Percentiles rank a stretch among this genome's conserved stretches.
Conservation (phyloP, 23 tunicate species). For the Corella eumyota region DNA sequence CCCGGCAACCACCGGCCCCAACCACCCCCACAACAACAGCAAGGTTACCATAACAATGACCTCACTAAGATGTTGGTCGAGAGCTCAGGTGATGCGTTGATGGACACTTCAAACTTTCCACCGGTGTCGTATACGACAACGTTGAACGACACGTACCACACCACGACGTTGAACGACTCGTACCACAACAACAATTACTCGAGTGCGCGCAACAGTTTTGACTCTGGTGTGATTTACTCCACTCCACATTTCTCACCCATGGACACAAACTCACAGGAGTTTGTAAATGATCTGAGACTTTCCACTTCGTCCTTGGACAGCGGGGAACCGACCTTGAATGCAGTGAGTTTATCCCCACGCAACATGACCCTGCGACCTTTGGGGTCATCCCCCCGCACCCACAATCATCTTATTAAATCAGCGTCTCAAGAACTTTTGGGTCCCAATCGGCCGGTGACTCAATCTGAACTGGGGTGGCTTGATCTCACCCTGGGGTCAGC, state of each 20-base stretch:
- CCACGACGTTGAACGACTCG: background rate
- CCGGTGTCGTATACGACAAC: conserved; percentile 24
- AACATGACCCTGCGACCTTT: conserved; percentile 1
- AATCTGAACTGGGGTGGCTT: conserved; percentile 49
- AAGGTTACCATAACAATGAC: conserved; percentile 13
- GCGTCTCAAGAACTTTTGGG: conserved; percentile 68
- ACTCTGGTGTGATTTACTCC: conserved; percentile 52
- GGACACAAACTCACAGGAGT: conserved; percentile 59
- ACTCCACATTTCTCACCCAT: conserved; percentile 68
- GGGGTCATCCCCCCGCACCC: conserved; percentile 24
- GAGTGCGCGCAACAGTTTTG: conserved; percentile 53
- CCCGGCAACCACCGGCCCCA: no score
- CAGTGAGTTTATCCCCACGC: conserved; percentile 36
- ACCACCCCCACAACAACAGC: background rate
- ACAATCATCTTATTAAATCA: conserved; percentile 49
- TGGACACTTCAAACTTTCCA: conserved; percentile 76
- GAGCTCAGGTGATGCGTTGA: conserved; percentile 78
- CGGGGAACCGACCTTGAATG: conserved; percentile 63
- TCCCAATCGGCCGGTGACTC: conserved; percentile 1
- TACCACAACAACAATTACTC: conserved; percentile 12
- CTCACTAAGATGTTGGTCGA: conserved; percentile 76
- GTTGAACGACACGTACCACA: conserved; percentile 5
- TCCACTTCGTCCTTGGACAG: conserved; percentile 76
- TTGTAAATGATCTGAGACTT: conserved; percentile 55
- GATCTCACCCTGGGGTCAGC: conserved; percentile 61